These are phyloP conservation scores for Conus ventricosus DNA, from an alignment of 1,140 invertebrate species.

Conservation along the genomic window DNA sequence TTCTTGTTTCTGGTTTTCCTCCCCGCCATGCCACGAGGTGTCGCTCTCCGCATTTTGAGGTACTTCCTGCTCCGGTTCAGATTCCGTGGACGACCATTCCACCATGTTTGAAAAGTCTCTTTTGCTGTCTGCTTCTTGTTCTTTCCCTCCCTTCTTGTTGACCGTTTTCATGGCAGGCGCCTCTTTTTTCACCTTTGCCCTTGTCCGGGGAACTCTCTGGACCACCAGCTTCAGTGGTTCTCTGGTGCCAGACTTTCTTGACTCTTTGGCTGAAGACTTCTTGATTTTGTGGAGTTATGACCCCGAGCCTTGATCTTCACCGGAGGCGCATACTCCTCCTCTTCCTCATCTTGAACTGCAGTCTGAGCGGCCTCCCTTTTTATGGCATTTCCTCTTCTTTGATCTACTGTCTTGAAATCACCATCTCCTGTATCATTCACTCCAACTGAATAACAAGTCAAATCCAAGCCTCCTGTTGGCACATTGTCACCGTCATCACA, in stretches of 20 bases:
- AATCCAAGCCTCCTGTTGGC: neutral
- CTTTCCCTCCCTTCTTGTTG: neutral
- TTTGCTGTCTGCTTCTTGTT: neutral
- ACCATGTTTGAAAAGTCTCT: neutral
- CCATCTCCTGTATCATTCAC: neutral
- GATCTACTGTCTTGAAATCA: too few relatives aligned
- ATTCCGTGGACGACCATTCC: constrained; percentile 30
- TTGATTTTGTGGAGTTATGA: neutral
- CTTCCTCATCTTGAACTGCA: neutral
- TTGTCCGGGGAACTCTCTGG: neutral
- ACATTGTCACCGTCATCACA: neutral
- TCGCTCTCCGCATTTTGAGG: neutral
- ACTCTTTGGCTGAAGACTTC: neutral
- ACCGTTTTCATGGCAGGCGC: neutral
- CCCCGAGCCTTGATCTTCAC: neutral
- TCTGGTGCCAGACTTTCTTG: neutral
- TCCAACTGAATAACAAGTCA: too few relatives aligned
- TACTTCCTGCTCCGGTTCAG: neutral
- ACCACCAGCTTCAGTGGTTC: neutral
- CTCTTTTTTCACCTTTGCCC: neutral
- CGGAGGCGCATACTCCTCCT: neutral
- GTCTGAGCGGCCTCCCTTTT: neutral
- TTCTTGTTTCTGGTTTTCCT: neutral
- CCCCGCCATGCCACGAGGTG: neutral
- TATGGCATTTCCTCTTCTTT: neutral